Conservation (phyloP, 2,888 invertebrate genomes). For the Pegoplata infirma region DNA sequence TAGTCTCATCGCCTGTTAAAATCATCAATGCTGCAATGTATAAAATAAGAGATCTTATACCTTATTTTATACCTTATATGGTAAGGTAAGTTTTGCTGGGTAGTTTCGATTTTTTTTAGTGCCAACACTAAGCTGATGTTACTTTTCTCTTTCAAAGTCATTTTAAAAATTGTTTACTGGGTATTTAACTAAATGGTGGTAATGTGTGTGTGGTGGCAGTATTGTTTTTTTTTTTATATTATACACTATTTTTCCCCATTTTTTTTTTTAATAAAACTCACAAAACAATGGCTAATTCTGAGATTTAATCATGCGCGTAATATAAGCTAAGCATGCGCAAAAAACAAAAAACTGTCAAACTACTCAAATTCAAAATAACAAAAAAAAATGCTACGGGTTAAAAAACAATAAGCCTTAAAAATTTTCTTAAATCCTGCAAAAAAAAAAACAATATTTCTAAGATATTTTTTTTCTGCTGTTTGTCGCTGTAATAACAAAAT, state of each 20-base stretch:
- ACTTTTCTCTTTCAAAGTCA: too few relatives aligned
- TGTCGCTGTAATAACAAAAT: conserved; percentile 51
- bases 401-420: conserved; percentile 17
- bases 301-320: conserved; percentile 62
- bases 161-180: neutral
- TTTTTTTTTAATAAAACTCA: conserved; percentile 1
- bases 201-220: neutral
- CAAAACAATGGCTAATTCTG: conserved; percentile 61
- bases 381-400: neutral
- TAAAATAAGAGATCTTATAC: too few relatives aligned
- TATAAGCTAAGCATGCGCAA: conserved; percentile 35
- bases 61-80: too few relatives aligned
- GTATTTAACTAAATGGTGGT: neutral
- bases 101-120: too few relatives aligned
- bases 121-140: too few relatives aligned
- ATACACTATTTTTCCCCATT: neutral
- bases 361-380: too few relatives aligned
- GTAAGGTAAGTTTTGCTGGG: too few relatives aligned
- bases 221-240: conserved; percentile 15
- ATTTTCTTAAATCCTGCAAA: conserved; percentile 30
- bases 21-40: too few relatives aligned
- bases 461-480: conserved; percentile 1
- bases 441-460: conserved; percentile 6
- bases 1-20: too few relatives aligned
- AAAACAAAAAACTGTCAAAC: conserved; percentile 35